Conservation (phyloP, 2,113 vertebrate genomes). For the Diphyllodes magnificus region DNA sequence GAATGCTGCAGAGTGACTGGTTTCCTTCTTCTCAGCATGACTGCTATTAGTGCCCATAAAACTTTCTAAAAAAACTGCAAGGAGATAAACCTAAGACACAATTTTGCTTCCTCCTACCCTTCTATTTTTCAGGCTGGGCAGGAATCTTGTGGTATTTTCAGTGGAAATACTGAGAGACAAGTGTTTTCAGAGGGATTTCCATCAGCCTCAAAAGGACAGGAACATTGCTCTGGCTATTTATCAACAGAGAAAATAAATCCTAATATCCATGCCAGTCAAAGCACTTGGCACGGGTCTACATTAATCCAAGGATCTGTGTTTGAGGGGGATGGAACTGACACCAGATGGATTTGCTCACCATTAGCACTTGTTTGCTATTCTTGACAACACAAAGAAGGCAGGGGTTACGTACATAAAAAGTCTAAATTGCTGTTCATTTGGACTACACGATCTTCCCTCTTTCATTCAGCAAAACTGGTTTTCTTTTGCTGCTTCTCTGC, state of each 20-base stretch:
- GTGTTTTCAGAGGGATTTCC: conserved; percentile 23
- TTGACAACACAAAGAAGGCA: conserved; percentile 8
- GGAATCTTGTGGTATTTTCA: conserved; percentile 24
- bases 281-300: not conserved
- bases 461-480: not conserved
- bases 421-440: not conserved
- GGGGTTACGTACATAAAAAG: not conserved
- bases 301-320: not conserved
- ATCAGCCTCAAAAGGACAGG: not conserved
- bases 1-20: not conserved
- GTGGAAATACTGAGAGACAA: conserved; percentile 18
- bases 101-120: not conserved
- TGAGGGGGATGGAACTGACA: conserved; percentile 1
- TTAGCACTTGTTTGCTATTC: conserved; percentile 43
- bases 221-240: conserved; percentile 21
- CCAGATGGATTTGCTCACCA: conserved; percentile 24
- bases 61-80: not conserved
- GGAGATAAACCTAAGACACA: not conserved
- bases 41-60: not conserved
- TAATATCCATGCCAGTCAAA: conserved; percentile 9
- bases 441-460: not conserved
- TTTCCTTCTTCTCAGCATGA: conserved; percentile 8
- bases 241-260: conserved; percentile 10
- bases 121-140: not conserved
- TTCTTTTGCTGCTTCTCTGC: not conserved